Evolutionary conservation across 1,140 invertebrate genomes (phyloP), one percentile per base, ranked within the genome.

Genomic region (Sitodiplosis mosellana): DNA sequence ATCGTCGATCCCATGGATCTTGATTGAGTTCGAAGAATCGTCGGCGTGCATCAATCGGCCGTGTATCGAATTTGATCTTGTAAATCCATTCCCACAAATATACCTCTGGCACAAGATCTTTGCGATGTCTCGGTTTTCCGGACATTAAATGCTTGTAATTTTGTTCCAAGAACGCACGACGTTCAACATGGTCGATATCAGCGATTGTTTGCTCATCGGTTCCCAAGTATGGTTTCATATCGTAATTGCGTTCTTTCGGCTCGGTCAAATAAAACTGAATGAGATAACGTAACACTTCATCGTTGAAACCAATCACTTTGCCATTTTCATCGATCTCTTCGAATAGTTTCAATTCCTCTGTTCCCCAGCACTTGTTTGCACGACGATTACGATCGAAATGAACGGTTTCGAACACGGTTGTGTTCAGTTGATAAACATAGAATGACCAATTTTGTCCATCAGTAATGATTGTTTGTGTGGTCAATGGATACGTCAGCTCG

Each of bases 371-470:
- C 36, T 90, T 59, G 65, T 95, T 95, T 33, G 74, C 67, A 52
- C 74, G 72, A 0, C 70, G 66, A 68, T 89, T 90, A 20, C 66
- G 64, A 38, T 73, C 64, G 20, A 74, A 57, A 53, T 76, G 52
- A 21, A 78, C 69, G 49, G 65, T 63, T 54, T 81, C 70, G 45
- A 88, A 55, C 11, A 76, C 56, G 38, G 80, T 74, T 1, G 88
- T 93, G 60, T 95, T 95, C 21, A 94, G 58, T 65, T 95, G 91
- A 60, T 93, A 94, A 7, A 77, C 69, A 59, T 77, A 86, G 52
- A 94, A 88, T 2, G 78, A 80, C 76, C 83, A 90, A 1, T 72
- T 59, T 54, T 82, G 73, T 0, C 89, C 89, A 70, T 94, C 81
- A 2, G 86, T 87, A 21, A 91, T 70, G 42, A 93, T 65, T 3